Evolutionary conservation across 2,797 vertebrate genomes (phyloP), one percentile per base, ranked within the genome.

Genomic region (Mormyrus hasselquistii): DNA sequence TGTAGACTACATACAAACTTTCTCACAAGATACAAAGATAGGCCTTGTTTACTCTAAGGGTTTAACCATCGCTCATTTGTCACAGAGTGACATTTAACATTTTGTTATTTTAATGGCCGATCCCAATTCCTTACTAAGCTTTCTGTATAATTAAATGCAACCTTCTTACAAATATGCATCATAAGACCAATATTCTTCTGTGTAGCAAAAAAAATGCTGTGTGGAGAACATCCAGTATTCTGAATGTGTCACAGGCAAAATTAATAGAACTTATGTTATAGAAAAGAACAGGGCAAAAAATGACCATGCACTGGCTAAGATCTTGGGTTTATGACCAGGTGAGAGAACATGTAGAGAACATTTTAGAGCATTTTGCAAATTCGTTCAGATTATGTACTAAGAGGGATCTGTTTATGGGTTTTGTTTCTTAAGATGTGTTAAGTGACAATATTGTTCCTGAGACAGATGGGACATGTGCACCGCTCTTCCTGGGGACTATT

Each of bases 141-240:
- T 69, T 59, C 88, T 4, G 49, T 49, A 85, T 85, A 44, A 69
- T 38, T 57, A 82, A 87, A 79, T 62, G 62, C 19, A 84, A 89
- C 62, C 76, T 88, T 83, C 69, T 85, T 50, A 69, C 50, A 93
- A 25, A 34, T 84, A 29, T 85, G 69, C 49, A 86, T 52, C 62
- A 89, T 87, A 86, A 55, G 86, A 89, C 76, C 65, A n/a, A 29
- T 53, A 76, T 69, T 89, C 86, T 85, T 50, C 44, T 52, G 25
- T 85, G 44, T 85, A 85, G 82, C 44, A 85, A 52, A 85, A 25
- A 84, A 85, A 12, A 50, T 44, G 79, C 79, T 83, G 79, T 83
- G 44, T 83, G 41, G 19, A 83, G 79, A 83, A 50, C 79, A 83
- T 25, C 1, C n/a, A 22, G n/a, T 49, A 85, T 85, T 85, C n/a